Evolutionary conservation across 2,113 vertebrate genomes (phyloP).

Genomic region (Ramphastos sulfuratus): DNA sequence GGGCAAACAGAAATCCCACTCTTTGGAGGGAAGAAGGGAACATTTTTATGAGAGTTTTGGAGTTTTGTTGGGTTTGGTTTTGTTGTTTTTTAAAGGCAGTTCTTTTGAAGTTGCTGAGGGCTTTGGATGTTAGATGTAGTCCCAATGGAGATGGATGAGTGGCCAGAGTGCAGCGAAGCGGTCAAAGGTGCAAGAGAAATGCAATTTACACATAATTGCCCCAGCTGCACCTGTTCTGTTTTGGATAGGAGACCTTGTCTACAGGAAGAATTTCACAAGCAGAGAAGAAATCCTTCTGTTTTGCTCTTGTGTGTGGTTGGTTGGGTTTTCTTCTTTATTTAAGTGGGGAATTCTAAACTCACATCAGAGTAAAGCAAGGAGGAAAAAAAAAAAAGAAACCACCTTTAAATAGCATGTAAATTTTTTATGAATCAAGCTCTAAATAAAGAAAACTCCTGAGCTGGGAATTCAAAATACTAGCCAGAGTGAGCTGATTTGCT

Average conservation of each 20-base stretch:
- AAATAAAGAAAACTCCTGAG: conserved; percentile 71
- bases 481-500: conserved; percentile 63
- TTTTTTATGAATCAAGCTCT: conserved; percentile 74
- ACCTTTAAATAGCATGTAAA: conserved; percentile 69
- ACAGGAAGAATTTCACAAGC: conserved; percentile 25
- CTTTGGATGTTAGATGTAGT: conserved; percentile 56
- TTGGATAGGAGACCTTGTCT: conserved; percentile 47
- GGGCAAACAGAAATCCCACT: neutral
- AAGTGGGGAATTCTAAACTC: conserved; percentile 59
- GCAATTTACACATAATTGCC: conserved; percentile 66
- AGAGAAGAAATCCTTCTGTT: neutral
- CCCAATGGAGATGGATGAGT: conserved; percentile 51
- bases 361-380: conserved; percentile 46
- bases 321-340: neutral
- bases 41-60: conserved; percentile 9
- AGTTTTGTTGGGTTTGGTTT: neutral
- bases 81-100: conserved; percentile 9
- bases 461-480: conserved; percentile 69
- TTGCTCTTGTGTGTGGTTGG: neutral
- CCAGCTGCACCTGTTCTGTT: conserved; percentile 62
- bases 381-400: too few relatives aligned
- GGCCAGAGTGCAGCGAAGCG: conserved; percentile 21
- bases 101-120: conserved; percentile 49
- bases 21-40: conserved; percentile 30
- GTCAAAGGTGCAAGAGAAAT: conserved; percentile 71